Evolutionary conservation across 2,113 vertebrate species (phyloP), one percentile per base, ranked within the genome.

Genomic region (Bettongia penicillata): DNA sequence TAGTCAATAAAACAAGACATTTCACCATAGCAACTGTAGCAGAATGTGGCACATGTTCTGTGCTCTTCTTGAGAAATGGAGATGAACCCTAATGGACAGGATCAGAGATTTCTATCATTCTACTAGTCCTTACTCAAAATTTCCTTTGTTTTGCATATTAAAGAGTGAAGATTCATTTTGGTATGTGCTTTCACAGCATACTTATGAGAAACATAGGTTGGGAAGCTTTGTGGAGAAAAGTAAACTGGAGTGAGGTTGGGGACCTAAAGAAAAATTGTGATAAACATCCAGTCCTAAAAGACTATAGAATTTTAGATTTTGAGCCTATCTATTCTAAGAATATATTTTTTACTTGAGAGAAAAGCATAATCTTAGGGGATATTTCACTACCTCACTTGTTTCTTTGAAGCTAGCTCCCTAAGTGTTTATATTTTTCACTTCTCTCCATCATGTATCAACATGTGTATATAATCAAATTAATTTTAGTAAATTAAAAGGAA

Each of bases 11-110:
- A 96, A 96, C 96, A 95, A 95, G 97, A 97, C 68, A 61, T 92
- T 97, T 97, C 94, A 94, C 97, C 97, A 97, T 98, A 96, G 97
- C 98, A 98, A 98, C 98, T 95, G 96, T 95, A 97, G 91, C 96
- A 98, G 97, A 98, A 98, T 98, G 98, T 94, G 95, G 91, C 97
- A 43, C 94, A 91, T 96, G 95, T 95, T 95, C 11, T 0, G 90
- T 61, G 93, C 91, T 94, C 92, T 97, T 90, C 95, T 92, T 1
- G 57, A 96, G 93, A 96, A 94, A 93, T 37, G 97, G 94, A 90
- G 95, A 96, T 97, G 95, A 92, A 43, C 94, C 68, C 94, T 96
- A 97, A 96, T 96, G 97, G 98, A 97, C 97, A 96, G 95, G 96
- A 96, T 96, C 25, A 91, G 92, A 91, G 95, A 89, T 94, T 97